phyloP scores from a whole-genome alignment of 2,797 vertebrate genomes.

The Chrysocyon brachyurus region DNA sequence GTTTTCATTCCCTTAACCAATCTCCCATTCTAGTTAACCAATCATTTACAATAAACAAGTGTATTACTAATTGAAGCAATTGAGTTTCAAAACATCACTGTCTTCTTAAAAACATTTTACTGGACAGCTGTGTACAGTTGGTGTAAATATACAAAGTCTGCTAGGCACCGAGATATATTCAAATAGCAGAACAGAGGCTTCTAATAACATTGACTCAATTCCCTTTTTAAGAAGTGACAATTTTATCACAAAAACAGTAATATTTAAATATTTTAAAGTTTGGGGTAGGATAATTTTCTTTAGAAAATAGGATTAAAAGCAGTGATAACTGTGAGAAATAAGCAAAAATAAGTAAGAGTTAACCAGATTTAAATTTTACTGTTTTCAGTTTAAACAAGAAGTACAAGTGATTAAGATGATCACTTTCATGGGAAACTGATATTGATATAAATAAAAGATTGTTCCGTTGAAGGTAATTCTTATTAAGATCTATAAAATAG shows the following conservation, averaged over 20 bases:
- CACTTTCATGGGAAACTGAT: slow-evolving; percentile 44
- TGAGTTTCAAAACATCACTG: slow-evolving; percentile 86
- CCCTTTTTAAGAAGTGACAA: slow-evolving; percentile 69
- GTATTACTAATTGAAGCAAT: slow-evolving; percentile 82
- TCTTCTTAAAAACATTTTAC: slow-evolving; percentile 83
- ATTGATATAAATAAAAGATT: slow-evolving; percentile 25
- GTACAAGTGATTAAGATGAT: slow-evolving; percentile 37
- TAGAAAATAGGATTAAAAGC: slow-evolving; percentile 59
- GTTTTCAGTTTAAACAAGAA: slow-evolving; percentile 64
- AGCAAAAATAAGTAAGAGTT: slow-evolving; percentile 59
- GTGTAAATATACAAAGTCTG: slow-evolving; percentile 87
- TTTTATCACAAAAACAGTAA: slow-evolving; percentile 75
- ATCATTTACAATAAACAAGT: slow-evolving; percentile 85
- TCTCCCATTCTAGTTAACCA: slow-evolving; percentile 86
- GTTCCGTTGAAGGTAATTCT: slow-evolving; percentile 57
- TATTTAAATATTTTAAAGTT: slow-evolving; percentile 67
- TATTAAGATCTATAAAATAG: slow-evolving; percentile 65
- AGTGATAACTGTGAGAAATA: slow-evolving; percentile 43
- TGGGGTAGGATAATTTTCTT: slow-evolving; percentile 71
- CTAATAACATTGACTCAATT: slow-evolving; percentile 79
- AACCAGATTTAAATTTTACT: slow-evolving; percentile 62
- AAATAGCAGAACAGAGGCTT: slow-evolving; percentile 80
- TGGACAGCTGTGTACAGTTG: slow-evolving; percentile 75
- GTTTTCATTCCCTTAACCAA: slow-evolving; percentile 77
- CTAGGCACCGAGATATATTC: slow-evolving; percentile 84